Evolutionary conservation across 2,113 vertebrate species (phyloP), one percentile per base, ranked within the genome.

Genomic region (Meleagris gallopavo): DNA sequence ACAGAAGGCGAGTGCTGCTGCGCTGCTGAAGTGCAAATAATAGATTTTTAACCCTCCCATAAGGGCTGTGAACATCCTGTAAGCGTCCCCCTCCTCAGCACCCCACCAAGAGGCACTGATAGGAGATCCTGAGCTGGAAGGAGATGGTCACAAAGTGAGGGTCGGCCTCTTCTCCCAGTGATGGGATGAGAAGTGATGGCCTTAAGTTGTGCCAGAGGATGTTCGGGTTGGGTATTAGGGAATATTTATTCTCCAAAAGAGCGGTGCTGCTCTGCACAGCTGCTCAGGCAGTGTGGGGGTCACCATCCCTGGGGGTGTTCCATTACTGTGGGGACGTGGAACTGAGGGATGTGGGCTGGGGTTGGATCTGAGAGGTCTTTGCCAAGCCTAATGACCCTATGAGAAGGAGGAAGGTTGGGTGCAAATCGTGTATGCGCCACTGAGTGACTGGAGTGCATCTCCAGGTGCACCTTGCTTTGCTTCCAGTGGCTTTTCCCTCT

Each of bases 1-100:
- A 85, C 95, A 97, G 96, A 93, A 97, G 97, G 97, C 69, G 40
- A 96, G 91, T 1, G 30, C 84, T 88, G 95, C 96, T n/a, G 94
- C 83, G 25, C 89, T 12, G 54, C 95, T 50, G 7, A 52, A 86
- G 88, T 58, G 94, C 95, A 92, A 96, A 95, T 3, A 89, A 95
- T 75, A 94, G 96, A 93, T 97, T 97, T 97, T 94, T 91, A 84
- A 82, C 96, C 74, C 81, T n/a, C 17, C 45, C 11, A 55, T 76
- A 83, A 82, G 74, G 84, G 88, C 90, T 78, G 64, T 84, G 86
- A 88, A 71, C 30, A 70, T 66, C 66, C 88, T 48, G 0, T 0
- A 50, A 90, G 92, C 73, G 72, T 38, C 77, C 52, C 36, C 20
- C n/a, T 5, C 20, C 73, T 9, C 27, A 0, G 0, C 25, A 27